A percentile compares a stretch with the other conserved stretches of the same genome.
phyloP scores from a whole-genome alignment of 1,140 invertebrate genomes.

The Lucilia cuprina region DNA sequence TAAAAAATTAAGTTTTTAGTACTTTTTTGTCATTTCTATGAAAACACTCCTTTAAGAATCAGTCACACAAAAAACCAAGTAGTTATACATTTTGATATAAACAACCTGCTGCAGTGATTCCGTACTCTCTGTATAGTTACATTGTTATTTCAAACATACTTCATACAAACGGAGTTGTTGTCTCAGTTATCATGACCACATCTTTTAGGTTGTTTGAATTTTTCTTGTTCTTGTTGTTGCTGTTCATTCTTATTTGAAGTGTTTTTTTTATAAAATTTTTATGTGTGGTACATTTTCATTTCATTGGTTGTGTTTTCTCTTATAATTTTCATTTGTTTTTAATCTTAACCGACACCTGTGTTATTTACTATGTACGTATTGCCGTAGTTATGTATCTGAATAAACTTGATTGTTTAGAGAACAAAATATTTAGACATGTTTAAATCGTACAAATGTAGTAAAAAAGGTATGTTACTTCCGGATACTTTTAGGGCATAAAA shows the following conservation, averaged over 20 bases:
- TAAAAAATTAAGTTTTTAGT: too few species aligned
- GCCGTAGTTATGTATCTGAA: neutral
- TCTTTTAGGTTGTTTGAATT: neutral
- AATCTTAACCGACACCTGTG: slow-evolving; percentile 4
- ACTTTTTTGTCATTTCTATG: too few species aligned
- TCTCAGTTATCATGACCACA: neutral
- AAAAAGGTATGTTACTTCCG: slow-evolving; percentile 14
- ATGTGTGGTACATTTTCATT: slow-evolving; percentile 11
- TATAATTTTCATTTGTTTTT: slow-evolving; percentile 11
- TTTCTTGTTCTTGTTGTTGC: neutral
- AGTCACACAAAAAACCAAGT: neutral
- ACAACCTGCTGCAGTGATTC: neutral
- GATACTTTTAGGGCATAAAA: neutral
- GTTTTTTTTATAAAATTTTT: too few species aligned
- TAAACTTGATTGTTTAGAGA: slow-evolving; percentile 5
- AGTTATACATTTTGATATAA: neutral
- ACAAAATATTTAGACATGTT: neutral
- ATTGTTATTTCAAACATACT: neutral
- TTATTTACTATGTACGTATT: neutral
- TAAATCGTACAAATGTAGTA: neutral
- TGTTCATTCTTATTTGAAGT: too few species aligned
- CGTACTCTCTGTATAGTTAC: neutral
- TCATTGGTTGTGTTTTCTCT: neutral
- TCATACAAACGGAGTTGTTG: neutral
- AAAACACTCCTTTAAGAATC: too few species aligned